Percentiles rank a stretch among this genome's conserved stretches.
Conservation (phyloP, 2,888 invertebrate species). For the Cerastis rubricosa region DNA sequence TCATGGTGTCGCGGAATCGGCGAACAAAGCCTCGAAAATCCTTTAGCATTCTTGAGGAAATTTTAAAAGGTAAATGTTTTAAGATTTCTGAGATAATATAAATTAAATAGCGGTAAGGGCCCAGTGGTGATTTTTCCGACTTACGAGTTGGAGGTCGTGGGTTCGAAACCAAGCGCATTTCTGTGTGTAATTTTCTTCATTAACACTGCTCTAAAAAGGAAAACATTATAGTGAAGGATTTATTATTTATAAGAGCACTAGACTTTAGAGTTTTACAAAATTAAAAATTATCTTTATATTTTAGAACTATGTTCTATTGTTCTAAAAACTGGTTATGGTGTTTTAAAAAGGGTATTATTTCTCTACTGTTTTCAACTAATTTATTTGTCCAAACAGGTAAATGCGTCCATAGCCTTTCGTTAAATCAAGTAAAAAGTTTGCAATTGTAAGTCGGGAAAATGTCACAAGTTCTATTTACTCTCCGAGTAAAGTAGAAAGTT, state of each 20-base stretch:
- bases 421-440: slow-evolving; percentile 11
- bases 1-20: background rate
- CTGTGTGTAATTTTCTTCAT: background rate
- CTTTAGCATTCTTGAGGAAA: background rate
- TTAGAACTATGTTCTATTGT: too few species aligned
- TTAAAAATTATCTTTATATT: too few species aligned
- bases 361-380: too few species aligned
- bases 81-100: background rate
- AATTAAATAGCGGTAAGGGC: background rate
- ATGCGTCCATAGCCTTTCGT: background rate
- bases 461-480: background rate
- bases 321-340: too few species aligned
- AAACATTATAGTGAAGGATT: too few species aligned
- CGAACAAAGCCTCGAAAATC: background rate
- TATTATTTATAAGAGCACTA: too few species aligned
- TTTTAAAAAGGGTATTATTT: too few species aligned
- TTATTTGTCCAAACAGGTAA: background rate
- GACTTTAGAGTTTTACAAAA: too few species aligned
- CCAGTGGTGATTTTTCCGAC: background rate
- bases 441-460: background rate
- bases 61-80: background rate
- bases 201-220: too few species aligned
- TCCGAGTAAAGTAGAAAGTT: slow-evolving; percentile 8
- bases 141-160: background rate
- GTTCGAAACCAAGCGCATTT: background rate